These are phyloP conservation scores for Luidia sarsii DNA, from an alignment of 53 echinoderm and acorn worm species.

Conservation along the genomic window DNA sequence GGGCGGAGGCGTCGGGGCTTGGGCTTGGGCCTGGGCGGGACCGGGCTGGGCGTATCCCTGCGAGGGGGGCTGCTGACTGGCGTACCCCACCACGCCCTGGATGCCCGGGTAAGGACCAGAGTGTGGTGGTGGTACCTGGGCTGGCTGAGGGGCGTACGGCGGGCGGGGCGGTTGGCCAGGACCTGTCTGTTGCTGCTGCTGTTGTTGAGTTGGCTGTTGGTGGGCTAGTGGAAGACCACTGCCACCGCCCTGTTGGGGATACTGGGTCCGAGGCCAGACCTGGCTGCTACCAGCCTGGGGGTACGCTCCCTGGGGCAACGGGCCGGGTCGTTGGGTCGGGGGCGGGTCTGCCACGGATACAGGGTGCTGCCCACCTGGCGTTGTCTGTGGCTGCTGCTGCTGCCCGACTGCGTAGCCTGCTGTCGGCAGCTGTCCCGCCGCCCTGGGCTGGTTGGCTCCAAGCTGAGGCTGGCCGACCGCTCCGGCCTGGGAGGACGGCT, in stretches of 20 bases:
- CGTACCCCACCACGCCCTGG: slow-evolving; percentile 3
- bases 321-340: slow-evolving; percentile 10
- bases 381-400: slow-evolving; percentile 15
- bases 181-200: slow-evolving; percentile 21
- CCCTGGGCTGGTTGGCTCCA: not conserved
- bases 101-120: not conserved
- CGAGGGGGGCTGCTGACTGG: slow-evolving; percentile 26
- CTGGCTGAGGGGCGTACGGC: slow-evolving; percentile 9
- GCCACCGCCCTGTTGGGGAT: not conserved
- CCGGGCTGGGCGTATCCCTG: slow-evolving; percentile 20
- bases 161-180: slow-evolving; percentile 16
- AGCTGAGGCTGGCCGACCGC: not conserved
- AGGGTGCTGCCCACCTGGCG: not conserved
- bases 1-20: not conserved
- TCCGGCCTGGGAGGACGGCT: not conserved
- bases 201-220: slow-evolving; percentile 41
- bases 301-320: slow-evolving; percentile 3
- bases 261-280: slow-evolving; percentile 14
- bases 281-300: slow-evolving; percentile 29
- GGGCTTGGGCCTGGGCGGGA: slow-evolving; percentile 7
- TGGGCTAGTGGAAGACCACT: slow-evolving; percentile 8
- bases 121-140: slow-evolving; percentile 40
- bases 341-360: no score
- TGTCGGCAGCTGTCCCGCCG: not conserved
- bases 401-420: not conserved